These are phyloP conservation scores for Sterrhoptilus dennistouni DNA, from an alignment of 2,113 vertebrate genomes.

Conservation along the genomic window DNA sequence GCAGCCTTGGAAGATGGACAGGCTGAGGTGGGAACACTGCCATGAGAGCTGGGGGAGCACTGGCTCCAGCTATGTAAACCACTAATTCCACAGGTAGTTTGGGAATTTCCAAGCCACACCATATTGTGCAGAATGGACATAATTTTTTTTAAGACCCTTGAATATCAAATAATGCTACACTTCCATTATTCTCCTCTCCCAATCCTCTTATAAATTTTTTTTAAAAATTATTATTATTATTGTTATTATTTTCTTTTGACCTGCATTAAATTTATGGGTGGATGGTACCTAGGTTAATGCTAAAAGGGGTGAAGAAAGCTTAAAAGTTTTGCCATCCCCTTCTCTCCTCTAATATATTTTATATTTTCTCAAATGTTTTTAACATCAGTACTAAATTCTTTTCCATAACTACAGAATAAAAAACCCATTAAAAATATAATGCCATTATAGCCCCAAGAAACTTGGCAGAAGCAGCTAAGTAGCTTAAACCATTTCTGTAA, in stretches of 20 bases:
- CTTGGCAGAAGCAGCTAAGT: neutral
- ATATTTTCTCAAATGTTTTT: neutral
- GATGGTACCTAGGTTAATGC: neutral
- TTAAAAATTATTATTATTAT: neutral
- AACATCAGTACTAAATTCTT: neutral
- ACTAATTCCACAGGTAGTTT: neutral
- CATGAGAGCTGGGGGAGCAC: neutral
- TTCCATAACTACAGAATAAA: neutral
- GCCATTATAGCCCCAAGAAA: neutral
- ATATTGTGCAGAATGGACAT: neutral
- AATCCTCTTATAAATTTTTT: neutral
- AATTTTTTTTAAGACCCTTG: neutral
- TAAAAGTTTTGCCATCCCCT: neutral
- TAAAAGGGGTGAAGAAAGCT: neutral
- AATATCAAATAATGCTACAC: neutral
- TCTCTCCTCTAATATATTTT: neutral
- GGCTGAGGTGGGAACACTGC: neutral
- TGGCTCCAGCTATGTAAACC: neutral
- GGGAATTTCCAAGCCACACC: neutral
- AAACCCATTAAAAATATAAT: neutral
- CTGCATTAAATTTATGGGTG: neutral
- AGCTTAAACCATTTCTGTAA: slow-evolving; percentile 23
- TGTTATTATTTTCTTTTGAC: neutral
- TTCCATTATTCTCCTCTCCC: neutral
- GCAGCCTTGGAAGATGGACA: neutral